Evolutionary conservation across 2,888 invertebrate species (phyloP).

Genomic region (Petrolisthes cinctipes): DNA sequence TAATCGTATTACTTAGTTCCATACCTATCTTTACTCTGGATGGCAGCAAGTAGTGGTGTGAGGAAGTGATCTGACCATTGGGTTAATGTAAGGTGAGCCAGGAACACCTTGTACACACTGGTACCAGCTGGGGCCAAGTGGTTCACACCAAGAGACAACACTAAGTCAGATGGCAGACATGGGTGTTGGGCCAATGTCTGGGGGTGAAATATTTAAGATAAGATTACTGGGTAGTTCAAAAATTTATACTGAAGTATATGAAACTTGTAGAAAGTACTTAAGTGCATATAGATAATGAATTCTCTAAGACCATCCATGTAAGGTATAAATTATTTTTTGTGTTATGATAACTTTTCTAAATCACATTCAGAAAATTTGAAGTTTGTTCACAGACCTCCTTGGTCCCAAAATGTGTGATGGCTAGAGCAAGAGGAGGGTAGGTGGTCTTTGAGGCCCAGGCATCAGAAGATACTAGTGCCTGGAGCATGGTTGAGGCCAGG

Average conservation of each 20-base stretch:
- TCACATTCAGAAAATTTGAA: too few species aligned
- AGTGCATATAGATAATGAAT: background rate
- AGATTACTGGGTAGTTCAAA: too few species aligned
- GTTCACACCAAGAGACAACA: constrained; percentile 34
- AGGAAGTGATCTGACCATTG: constrained; percentile 43
- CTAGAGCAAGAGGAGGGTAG: constrained; percentile 47
- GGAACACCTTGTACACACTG: constrained; percentile 45
- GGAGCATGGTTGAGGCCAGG: constrained; percentile 25
- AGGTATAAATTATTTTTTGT: background rate
- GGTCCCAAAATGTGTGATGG: constrained; percentile 33
- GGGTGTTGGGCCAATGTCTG: constrained; percentile 38
- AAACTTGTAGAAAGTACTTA: background rate
- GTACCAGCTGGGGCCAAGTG: constrained; percentile 44
- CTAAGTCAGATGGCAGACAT: constrained; percentile 21
- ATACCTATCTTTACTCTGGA: constrained; percentile 41
- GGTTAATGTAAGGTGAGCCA: constrained; percentile 1
- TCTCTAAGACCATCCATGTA: background rate
- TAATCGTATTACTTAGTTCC: background rate
- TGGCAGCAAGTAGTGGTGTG: constrained; percentile 12
- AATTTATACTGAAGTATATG: background rate
- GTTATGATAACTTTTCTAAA: too few species aligned
- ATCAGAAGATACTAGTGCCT: constrained; percentile 11
- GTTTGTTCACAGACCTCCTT: constrained; percentile 4
- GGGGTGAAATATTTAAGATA: background rate
- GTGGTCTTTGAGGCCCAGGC: constrained; percentile 44